phyloP scores from a whole-genome alignment of 2,888 invertebrate genomes.

The Linyphia triangularis region DNA sequence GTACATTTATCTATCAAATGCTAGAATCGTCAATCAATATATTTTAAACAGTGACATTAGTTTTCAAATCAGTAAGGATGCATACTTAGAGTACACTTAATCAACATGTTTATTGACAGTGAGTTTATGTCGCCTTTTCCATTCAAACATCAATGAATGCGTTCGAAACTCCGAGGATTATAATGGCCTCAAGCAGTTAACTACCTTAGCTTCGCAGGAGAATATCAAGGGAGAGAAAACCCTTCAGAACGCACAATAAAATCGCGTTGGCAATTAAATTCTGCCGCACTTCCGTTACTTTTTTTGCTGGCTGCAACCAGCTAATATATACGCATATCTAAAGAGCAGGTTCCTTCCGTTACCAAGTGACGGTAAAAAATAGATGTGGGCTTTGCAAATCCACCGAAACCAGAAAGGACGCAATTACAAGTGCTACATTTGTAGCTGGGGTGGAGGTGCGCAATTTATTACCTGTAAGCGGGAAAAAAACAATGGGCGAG shows the following conservation, averaged over 20 bases:
- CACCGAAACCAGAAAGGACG: background rate
- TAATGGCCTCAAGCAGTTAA: background rate
- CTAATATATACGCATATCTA: slow-evolving; percentile 46
- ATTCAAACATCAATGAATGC: too few relatives aligned
- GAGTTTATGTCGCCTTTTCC: too few relatives aligned
- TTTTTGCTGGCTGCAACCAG: background rate
- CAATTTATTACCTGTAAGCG: slow-evolving; percentile 58
- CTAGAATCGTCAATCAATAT: too few relatives aligned
- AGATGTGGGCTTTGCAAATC: slow-evolving; percentile 12
- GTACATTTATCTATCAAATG: too few relatives aligned
- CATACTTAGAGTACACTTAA: too few relatives aligned
- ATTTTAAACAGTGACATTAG: too few relatives aligned
- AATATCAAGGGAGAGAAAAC: background rate
- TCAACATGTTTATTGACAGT: too few relatives aligned
- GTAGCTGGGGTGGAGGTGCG: slow-evolving; percentile 40
- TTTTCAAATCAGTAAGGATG: too few relatives aligned
- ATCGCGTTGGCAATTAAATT: slow-evolving; percentile 62
- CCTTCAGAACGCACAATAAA: background rate
- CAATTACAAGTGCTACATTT: slow-evolving; percentile 60
- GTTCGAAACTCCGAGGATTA: too few relatives aligned
- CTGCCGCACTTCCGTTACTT: slow-evolving; percentile 40
- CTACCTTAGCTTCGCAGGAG: background rate
- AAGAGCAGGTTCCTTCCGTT: slow-evolving; percentile 41
- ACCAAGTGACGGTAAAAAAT: slow-evolving; percentile 59
- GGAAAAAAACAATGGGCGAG: slow-evolving; percentile 50